Evolutionary conservation across 2,797 vertebrate species (phyloP).

Genomic region (Melanotaenia parkinsoni): DNA sequence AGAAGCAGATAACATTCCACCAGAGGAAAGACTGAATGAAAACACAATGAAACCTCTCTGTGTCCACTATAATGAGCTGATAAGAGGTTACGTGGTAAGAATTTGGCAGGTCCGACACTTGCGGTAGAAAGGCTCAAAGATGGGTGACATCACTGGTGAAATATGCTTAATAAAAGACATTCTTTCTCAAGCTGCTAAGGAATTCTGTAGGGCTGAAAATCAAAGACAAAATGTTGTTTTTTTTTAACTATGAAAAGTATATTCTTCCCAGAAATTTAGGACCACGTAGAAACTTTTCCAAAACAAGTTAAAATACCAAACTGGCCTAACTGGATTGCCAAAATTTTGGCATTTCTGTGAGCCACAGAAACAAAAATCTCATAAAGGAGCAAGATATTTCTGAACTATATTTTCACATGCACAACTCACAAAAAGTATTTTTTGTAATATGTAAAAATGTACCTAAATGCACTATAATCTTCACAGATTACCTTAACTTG

Average conservation of each 20-base stretch:
- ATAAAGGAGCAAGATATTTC: neutral
- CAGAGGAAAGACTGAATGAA: conserved; percentile 10
- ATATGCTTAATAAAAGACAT: neutral
- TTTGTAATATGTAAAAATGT: too few species aligned
- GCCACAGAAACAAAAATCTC: neutral
- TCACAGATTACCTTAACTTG: too few species aligned
- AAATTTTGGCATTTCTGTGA: neutral
- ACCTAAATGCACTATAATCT: too few species aligned
- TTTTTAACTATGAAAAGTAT: neutral
- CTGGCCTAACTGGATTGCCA: neutral
- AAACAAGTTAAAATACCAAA: neutral
- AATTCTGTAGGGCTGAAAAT: neutral
- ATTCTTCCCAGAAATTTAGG: neutral
- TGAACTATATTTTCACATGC: neutral
- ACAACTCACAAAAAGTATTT: too few species aligned
- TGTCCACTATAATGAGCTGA: conserved; percentile 28
- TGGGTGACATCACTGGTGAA: neutral
- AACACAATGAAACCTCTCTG: conserved; percentile 16
- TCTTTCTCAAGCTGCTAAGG: neutral
- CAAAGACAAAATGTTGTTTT: neutral
- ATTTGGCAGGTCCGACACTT: conserved; percentile 7
- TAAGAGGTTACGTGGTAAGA: conserved; percentile 14
- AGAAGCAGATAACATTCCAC: conserved; percentile 28
- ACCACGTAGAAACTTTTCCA: neutral
- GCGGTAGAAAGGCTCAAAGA: neutral